Evolutionary conservation across 2,888 invertebrate genomes (phyloP), one percentile per base, ranked within the genome.

Genomic region (Tetragnatha montana): DNA sequence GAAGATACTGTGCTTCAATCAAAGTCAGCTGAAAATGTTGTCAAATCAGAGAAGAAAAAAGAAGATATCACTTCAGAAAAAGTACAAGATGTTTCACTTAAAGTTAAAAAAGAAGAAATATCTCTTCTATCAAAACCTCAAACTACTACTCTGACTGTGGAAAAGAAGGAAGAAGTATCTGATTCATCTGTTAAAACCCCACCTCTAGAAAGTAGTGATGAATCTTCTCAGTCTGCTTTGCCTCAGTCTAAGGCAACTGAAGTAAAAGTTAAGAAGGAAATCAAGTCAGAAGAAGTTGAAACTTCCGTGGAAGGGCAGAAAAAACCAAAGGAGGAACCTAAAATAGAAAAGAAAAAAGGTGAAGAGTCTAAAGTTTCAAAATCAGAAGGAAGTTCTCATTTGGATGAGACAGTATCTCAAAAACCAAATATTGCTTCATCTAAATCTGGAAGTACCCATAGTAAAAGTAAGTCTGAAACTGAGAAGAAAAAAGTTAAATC

Each of bases 401-500:
- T 76, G 14, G 89, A 89, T 50, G 89, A 89, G 73, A 73, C 3
- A 70, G 74, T 4, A 75, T 19, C 47, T 74, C 74, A 35, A 60
- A 88, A 88, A 60, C 19, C 60, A 14, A 73, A 7, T 51, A 49
- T 8, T 8, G 17, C 76, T 74, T 35, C 51, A 50, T 21, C 51
- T 12, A 89, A 84, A 60, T 73, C 82, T 47, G 73, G n/a, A 47
- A 69, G 69, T 81, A 22, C n/a, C 60, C 60, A 17, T 17, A 22
- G 22, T n/a, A 90, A 90, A 76, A 71, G 2, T 70, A 87, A 90
- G 76, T n/a, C 71, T 17, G 91, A 91, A 7, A 35, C 47, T 14
- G 82, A 84, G n/a, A 91, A 91, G 91, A 88, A 87, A 70, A 70
- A 86, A 85, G 17, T 74, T 19, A 81, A 90, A 81, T 60, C 50